phyloP scores from a whole-genome alignment of 2,797 vertebrate species.

The Spea hammondii region DNA sequence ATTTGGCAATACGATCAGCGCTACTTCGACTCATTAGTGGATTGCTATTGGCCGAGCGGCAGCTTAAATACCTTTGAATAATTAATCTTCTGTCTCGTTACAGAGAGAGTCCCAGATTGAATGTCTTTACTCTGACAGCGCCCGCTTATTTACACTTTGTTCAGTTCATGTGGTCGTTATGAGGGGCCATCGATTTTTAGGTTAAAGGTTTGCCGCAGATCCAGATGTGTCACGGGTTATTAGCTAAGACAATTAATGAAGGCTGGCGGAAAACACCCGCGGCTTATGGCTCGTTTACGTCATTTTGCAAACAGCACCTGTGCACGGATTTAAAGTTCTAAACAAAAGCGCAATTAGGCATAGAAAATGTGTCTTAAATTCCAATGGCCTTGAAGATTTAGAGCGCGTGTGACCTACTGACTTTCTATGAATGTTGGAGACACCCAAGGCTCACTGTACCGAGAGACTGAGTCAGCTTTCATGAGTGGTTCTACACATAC shows the following conservation, averaged over 20 bases:
- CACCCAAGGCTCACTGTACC: too few species aligned
- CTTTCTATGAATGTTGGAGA: too few species aligned
- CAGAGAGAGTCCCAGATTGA: slow-evolving; percentile 59
- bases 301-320: background rate
- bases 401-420: too few species aligned
- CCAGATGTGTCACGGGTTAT: slow-evolving; percentile 45
- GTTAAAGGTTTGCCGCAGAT: slow-evolving; percentile 54
- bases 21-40: slow-evolving; percentile 46
- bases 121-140: slow-evolving; percentile 61
- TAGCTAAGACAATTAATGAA: slow-evolving; percentile 41
- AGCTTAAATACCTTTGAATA: slow-evolving; percentile 58
- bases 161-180: slow-evolving; percentile 63
- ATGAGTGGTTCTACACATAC: too few species aligned
- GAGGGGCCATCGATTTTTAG: slow-evolving; percentile 58
- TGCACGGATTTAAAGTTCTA: too few species aligned
- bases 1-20: slow-evolving; percentile 39
- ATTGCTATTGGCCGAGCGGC: slow-evolving; percentile 51
- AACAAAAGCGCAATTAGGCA: background rate
- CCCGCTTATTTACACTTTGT: slow-evolving; percentile 65
- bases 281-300: slow-evolving; percentile 12
- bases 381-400: too few species aligned
- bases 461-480: too few species aligned
- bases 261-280: background rate
- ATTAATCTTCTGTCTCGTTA: slow-evolving; percentile 62
- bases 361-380: too few species aligned